phyloP scores from a whole-genome alignment of 2,888 invertebrate species.

The Xestia sexstrigata region DNA sequence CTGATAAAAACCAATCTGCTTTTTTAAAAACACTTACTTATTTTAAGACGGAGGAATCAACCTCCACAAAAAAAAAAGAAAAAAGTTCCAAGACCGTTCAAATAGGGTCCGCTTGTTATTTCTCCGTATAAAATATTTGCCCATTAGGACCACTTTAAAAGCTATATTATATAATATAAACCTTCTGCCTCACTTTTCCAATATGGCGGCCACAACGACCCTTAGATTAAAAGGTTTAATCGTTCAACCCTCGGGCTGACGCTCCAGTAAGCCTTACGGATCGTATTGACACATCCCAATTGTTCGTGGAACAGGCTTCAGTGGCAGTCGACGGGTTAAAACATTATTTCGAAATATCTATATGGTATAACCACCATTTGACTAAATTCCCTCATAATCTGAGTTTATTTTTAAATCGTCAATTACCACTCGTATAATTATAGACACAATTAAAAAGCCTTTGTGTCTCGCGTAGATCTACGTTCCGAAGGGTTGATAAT shows the following conservation, averaged over 20 bases:
- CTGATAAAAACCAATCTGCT: too few species aligned
- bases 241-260: conserved; percentile 54
- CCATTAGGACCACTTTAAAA: not conserved
- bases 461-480: too few species aligned
- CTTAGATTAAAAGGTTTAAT: conserved; percentile 62
- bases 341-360: conserved; percentile 1
- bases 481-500: too few species aligned
- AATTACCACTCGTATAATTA: too few species aligned
- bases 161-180: not conserved
- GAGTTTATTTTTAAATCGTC: too few species aligned
- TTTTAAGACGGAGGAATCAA: not conserved
- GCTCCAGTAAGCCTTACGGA: conserved; percentile 55
- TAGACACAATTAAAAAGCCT: too few species aligned
- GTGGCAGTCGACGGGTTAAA: conserved; percentile 13
- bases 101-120: not conserved
- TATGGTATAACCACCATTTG: not conserved
- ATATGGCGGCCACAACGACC: conserved; percentile 22
- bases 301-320: conserved; percentile 18
- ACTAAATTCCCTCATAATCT: too few species aligned
- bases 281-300: conserved; percentile 60
- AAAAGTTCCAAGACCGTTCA: not conserved
- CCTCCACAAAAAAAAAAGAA: not conserved
- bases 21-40: not conserved
- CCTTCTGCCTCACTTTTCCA: conserved; percentile 25
- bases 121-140: too few species aligned